Percentiles rank a stretch among this genome's conserved stretches.
These are phyloP conservation scores for Drosophila meridiana DNA, from an alignment of 2,888 invertebrate genomes.

Conservation along the genomic window DNA sequence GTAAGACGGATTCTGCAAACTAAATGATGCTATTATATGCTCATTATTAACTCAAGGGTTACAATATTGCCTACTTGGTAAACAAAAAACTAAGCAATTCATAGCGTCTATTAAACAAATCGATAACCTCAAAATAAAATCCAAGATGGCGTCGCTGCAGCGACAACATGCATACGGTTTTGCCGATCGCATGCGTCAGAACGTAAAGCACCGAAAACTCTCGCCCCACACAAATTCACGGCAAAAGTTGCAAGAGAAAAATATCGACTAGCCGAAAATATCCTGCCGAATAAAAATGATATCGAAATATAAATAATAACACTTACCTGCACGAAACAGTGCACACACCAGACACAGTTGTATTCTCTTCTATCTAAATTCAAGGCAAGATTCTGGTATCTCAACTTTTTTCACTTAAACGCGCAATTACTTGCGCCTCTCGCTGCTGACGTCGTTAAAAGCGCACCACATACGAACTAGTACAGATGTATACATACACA, in stretches of 20 bases:
- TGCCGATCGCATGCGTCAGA: slow-evolving; percentile 62
- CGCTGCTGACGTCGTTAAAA: slow-evolving; percentile 42
- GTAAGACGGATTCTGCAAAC: background rate
- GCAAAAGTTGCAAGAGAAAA: slow-evolving; percentile 7
- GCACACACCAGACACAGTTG: background rate
- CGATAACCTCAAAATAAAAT: slow-evolving; percentile 61
- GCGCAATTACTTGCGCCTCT: slow-evolving; percentile 31
- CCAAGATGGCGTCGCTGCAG: slow-evolving; percentile 67
- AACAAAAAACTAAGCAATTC: background rate
- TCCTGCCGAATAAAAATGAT: slow-evolving; percentile 29
- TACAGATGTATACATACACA: slow-evolving; percentile 31
- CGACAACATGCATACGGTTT: slow-evolving; percentile 58
- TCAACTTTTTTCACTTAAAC: slow-evolving; percentile 28
- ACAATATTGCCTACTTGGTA: background rate
- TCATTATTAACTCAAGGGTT: background rate
- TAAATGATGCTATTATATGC: background rate
- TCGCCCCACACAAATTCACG: background rate
- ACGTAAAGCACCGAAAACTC: slow-evolving; percentile 26
- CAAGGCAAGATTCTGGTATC: background rate
- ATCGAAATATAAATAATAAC: background rate
- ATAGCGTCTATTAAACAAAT: slow-evolving; percentile 25
- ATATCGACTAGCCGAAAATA: slow-evolving; percentile 15
- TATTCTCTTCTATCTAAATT: background rate
- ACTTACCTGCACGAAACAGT: slow-evolving; percentile 23
- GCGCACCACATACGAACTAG: slow-evolving; percentile 30